phyloP scores from a whole-genome alignment of 1,140 invertebrate species.

The Papilio aristodemus region DNA sequence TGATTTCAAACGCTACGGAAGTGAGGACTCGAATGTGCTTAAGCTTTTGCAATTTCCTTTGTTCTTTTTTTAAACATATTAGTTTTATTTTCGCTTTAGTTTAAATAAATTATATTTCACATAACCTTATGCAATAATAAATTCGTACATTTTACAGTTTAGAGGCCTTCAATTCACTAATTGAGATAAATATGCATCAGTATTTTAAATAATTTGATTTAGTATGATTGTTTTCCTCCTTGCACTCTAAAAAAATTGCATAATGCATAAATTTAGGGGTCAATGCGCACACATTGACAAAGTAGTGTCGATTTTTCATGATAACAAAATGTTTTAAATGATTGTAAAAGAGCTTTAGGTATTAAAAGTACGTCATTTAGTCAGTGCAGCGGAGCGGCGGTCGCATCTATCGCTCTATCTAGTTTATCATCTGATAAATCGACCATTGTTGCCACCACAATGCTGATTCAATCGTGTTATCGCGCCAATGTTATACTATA shows the following conservation, averaged over 20 bases:
- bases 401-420: conserved; percentile 9
- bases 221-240: no score
- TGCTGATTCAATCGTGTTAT: conserved; percentile 20
- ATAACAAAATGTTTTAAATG: no score
- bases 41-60: conserved; percentile 16
- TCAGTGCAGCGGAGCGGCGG: no score
- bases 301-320: no score
- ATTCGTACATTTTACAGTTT: no score
- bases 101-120: neutral
- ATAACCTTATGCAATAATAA: no score
- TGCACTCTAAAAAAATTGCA: no score
- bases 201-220: no score
- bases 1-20: conserved; percentile 18
- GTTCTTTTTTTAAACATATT: neutral
- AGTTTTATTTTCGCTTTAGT: neutral
- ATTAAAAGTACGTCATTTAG: neutral
- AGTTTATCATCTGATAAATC: conserved; percentile 17
- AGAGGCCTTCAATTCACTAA: no score
- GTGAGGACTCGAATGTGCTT: conserved; percentile 3
- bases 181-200: no score
- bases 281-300: no score
- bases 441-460: conserved; percentile 9
- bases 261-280: no score
- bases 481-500: neutral
- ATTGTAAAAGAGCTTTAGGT: neutral